Evolutionary conservation across 2,113 vertebrate genomes (phyloP), one percentile per base, ranked within the genome.

Genomic region (Ochotona curzoniae): DNA sequence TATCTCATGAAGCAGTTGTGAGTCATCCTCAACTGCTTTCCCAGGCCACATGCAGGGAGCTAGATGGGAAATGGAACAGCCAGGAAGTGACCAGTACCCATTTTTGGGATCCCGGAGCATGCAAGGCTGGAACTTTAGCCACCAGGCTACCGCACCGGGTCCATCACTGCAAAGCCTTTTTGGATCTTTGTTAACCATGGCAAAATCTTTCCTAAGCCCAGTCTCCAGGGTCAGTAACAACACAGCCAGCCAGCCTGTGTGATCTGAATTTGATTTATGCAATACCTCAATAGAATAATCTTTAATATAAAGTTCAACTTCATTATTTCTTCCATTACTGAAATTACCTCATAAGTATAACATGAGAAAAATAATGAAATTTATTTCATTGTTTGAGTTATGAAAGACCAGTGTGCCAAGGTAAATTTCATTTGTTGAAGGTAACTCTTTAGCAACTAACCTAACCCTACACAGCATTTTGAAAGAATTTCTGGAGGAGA

Each of bases 401-500:
- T 9, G 8, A 87, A 96, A 67, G 98, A 96, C 61, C 98, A 97
- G 94, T 96, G 98, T 2, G 80, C n/a, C 91, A 98, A 80, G 23
- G 76, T 8, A 18, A 4, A 12, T 1, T 74, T 7, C 1, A 38
- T 96, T 79, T 97, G 95, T 3, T 92, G 87, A 81, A 98, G 97
- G 54, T 97, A 94, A 0, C 7, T 64, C 91, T 92, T 57, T 69
- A 98, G 93, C 63, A 98, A 94, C 83, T 98, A 98, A 15, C 98
- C 98, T 92, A 98, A 54, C 47, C 98, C 98, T 70, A 83, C 98
- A 79, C 97, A 98, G 61, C 98, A 98, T 51, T 98, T 98, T 4
- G 85, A 92, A 88, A 98, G 98, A 83, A 98, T 96, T 89, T 98
- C 98, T 28, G 89, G 25, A 17, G 98, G 98, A 6, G 98, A 97